Conservation (phyloP, 2,888 invertebrate species). For the Bugula neritina region DNA sequence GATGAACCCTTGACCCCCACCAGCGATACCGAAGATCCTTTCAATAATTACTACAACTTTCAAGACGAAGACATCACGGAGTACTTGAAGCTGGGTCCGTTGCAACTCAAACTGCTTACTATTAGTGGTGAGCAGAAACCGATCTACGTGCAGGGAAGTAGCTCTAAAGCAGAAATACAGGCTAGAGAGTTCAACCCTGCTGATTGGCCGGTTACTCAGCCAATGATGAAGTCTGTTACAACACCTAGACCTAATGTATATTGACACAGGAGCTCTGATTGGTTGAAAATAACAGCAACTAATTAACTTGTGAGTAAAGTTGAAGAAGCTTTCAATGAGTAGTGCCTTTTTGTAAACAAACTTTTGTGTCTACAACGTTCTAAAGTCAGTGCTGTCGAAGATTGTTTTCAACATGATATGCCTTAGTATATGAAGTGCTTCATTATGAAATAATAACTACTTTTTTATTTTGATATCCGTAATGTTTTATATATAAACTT, state of each 20-base stretch:
- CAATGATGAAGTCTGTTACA: slow-evolving; percentile 35
- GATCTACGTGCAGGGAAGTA: slow-evolving; percentile 36
- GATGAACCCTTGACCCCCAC: slow-evolving; percentile 16
- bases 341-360: too few relatives aligned
- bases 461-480: too few relatives aligned
- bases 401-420: too few relatives aligned
- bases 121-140: slow-evolving; percentile 42
- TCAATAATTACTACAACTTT: slow-evolving; percentile 40
- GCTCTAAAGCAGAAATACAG: slow-evolving; percentile 38
- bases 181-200: slow-evolving; percentile 42
- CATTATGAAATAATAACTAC: too few relatives aligned
- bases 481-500: too few relatives aligned
- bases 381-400: too few relatives aligned
- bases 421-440: too few relatives aligned
- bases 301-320: too few relatives aligned
- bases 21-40: slow-evolving; percentile 34
- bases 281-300: too few relatives aligned
- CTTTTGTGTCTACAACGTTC: too few relatives aligned
- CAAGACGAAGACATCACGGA: slow-evolving; percentile 48
- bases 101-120: slow-evolving; percentile 47
- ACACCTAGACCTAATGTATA: slow-evolving; percentile 26
- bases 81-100: slow-evolving; percentile 47
- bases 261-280: too few relatives aligned
- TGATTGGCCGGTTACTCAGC: slow-evolving; percentile 46
- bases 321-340: too few relatives aligned